A percentile compares a stretch with the other conserved stretches of the same genome.
Evolutionary conservation across 1,140 invertebrate genomes (phyloP).

Genomic region (Drosophila erecta): DNA sequence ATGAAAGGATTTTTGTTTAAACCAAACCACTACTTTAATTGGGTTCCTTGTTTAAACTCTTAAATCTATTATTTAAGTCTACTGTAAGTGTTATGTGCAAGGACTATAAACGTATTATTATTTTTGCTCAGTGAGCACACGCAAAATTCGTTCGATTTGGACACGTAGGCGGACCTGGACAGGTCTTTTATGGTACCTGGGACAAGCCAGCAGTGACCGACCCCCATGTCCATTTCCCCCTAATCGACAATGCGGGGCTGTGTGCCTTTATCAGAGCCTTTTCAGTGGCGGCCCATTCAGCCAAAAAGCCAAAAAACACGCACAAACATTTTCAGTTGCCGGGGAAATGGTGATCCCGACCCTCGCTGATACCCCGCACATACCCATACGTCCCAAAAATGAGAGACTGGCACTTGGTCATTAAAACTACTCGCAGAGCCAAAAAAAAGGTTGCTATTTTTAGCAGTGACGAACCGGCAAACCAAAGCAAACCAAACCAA

Average conservation of each 20-base stretch:
- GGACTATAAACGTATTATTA: not conserved
- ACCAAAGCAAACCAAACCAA: slow-evolving; percentile 33
- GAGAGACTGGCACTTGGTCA: slow-evolving; percentile 54
- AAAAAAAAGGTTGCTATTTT: slow-evolving; percentile 72
- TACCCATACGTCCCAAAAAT: not conserved
- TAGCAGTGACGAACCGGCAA: slow-evolving; percentile 68
- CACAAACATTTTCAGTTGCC: slow-evolving; percentile 44
- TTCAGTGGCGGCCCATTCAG: slow-evolving; percentile 17
- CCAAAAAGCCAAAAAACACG: slow-evolving; percentile 39
- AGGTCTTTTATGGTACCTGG: slow-evolving; percentile 29
- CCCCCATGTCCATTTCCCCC: slow-evolving; percentile 5
- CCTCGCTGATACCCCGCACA: slow-evolving; percentile 35
- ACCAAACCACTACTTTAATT: too few relatives aligned
- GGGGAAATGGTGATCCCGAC: slow-evolving; percentile 44
- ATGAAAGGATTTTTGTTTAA: too few relatives aligned
- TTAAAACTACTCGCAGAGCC: slow-evolving; percentile 54
- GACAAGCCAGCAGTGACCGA: slow-evolving; percentile 14
- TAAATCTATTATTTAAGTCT: too few relatives aligned
- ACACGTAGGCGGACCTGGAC: slow-evolving; percentile 14
- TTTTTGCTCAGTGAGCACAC: slow-evolving; percentile 14
- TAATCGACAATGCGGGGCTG: not conserved
- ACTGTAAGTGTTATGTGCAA: too few relatives aligned
- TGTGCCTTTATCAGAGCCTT: slow-evolving; percentile 40
- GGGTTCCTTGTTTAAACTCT: too few relatives aligned
- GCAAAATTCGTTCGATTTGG: slow-evolving; percentile 41